These are phyloP conservation scores for Cheilosia soror DNA, from an alignment of 2,888 invertebrate species.

Conservation along the genomic window DNA sequence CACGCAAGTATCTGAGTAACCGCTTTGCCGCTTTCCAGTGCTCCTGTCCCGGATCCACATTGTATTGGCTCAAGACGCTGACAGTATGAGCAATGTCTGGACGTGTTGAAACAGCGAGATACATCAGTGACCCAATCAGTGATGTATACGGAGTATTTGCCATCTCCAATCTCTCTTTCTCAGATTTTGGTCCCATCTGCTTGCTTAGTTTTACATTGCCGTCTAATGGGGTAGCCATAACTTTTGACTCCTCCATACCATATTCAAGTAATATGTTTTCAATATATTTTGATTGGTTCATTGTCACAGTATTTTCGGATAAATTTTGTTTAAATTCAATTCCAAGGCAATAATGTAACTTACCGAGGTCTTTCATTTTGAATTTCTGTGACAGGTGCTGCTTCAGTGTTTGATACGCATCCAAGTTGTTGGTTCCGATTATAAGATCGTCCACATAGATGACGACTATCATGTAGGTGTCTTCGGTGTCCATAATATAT, in stretches of 20 bases:
- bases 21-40: conserved; percentile 62
- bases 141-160: conserved; percentile 40
- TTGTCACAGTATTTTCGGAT: neutral
- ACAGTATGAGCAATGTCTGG: too few species aligned
- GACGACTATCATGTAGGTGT: neutral
- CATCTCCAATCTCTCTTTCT: conserved; percentile 18
- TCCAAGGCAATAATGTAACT: conserved; percentile 19
- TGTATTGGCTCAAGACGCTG: too few species aligned
- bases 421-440: neutral
- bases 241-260: neutral
- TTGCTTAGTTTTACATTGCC: conserved; percentile 34
- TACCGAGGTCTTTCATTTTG: conserved; percentile 16
- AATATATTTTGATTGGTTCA: conserved; percentile 15
- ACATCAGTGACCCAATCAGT: conserved; percentile 62
- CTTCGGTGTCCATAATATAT: neutral
- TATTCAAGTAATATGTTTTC: neutral
- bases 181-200: conserved; percentile 18
- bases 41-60: neutral
- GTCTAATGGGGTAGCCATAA: conserved; percentile 10
- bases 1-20: conserved; percentile 49
- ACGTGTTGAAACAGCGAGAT: too few species aligned
- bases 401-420: neutral
- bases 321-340: conserved; percentile 13
- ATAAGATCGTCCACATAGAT: conserved; percentile 7
- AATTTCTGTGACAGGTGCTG: conserved; percentile 4